Evolutionary conservation across 2,888 invertebrate genomes (phyloP).

Genomic region (Dione vanillae): DNA sequence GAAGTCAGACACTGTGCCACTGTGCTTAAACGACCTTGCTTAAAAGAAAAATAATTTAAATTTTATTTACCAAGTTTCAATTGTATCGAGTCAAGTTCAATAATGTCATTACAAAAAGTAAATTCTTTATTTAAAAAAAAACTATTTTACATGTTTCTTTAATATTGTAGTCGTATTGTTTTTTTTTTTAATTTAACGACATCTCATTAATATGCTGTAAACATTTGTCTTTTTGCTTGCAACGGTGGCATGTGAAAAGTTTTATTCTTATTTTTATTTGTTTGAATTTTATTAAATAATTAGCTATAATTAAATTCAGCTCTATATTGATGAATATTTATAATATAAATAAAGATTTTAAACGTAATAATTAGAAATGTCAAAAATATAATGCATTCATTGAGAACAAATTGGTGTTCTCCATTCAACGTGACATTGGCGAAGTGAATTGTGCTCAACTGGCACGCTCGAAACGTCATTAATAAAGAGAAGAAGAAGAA

Average conservation of each 20-base stretch:
- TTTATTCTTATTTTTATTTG: not conserved
- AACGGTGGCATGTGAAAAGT: conserved; percentile 8
- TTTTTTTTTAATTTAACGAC: conserved; percentile 3
- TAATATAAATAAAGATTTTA: too few species aligned
- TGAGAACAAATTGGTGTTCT: too few species aligned
- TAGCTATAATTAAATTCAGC: not conserved
- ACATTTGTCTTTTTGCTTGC: conserved; percentile 12
- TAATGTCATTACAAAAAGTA: conserved; percentile 11
- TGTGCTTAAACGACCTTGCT: too few species aligned
- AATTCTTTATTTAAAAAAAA: conserved; percentile 11
- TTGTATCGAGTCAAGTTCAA: not conserved
- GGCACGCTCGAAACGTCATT: too few species aligned
- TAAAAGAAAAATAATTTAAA: too few species aligned
- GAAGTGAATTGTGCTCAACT: too few species aligned
- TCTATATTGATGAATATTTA: not conserved
- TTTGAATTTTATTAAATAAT: not conserved
- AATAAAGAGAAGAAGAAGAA: too few species aligned
- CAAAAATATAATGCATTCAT: too few species aligned
- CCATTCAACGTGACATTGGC: too few species aligned
- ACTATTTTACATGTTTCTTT: conserved; percentile 11
- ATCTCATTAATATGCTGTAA: conserved; percentile 22
- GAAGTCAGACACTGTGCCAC: too few species aligned
- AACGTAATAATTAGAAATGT: not conserved
- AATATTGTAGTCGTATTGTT: not conserved
- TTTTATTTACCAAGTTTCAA: conserved; percentile 2